These are phyloP conservation scores for Osmerus eperlanus DNA, from an alignment of 2,113 vertebrate species.

Conservation along the genomic window DNA sequence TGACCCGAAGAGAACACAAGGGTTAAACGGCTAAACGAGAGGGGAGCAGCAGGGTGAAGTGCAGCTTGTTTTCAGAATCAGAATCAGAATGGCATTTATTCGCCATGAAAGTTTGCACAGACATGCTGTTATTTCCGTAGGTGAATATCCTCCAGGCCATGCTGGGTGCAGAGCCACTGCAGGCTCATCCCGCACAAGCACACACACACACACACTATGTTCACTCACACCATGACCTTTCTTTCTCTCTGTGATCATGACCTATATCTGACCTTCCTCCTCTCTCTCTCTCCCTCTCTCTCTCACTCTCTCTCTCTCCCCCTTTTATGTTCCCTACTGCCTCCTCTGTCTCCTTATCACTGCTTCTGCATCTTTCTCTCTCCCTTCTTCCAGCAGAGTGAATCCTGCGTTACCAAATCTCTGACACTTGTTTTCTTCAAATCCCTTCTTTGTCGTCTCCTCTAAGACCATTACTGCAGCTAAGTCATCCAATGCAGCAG, in stretches of 20 bases:
- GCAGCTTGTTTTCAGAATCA: not conserved
- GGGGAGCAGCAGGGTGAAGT: not conserved
- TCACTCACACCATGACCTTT: not conserved
- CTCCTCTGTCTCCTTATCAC: not conserved
- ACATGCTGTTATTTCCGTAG: not conserved
- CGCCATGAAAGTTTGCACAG: no score
- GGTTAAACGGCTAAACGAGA: not conserved
- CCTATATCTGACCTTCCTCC: not conserved
- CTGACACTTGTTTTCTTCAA: not conserved
- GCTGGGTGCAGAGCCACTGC: not conserved
- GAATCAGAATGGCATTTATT: no score
- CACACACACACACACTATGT: not conserved
- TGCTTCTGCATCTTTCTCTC: not conserved
- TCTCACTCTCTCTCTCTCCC: not conserved
- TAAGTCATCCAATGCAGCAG: not conserved
- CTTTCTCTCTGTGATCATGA: not conserved
- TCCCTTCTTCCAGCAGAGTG: not conserved
- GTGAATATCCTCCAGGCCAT: not conserved
- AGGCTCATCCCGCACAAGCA: not conserved
- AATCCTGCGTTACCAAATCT: not conserved
- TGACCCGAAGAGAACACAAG: no score
- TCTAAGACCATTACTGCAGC: not conserved
- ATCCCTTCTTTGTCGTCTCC: not conserved
- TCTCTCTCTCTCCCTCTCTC: not conserved
- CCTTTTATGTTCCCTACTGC: not conserved